A percentile compares a stretch with the other conserved stretches of the same genome.
Conservation (phyloP, 2,888 invertebrate genomes). For the Allolobophora icterica region DNA sequence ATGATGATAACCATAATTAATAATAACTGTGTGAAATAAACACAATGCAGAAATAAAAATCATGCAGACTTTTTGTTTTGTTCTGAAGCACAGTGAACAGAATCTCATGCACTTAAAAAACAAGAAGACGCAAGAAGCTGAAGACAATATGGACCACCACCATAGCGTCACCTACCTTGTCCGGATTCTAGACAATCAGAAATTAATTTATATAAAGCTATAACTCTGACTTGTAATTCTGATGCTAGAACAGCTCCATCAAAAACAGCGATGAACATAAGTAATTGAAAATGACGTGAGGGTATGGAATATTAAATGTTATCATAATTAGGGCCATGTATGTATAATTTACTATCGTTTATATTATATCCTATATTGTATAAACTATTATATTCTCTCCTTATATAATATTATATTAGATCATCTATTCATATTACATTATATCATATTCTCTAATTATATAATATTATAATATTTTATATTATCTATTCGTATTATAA, state of each 20-base stretch:
- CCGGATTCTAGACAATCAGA: background rate
- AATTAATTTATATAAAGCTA: background rate
- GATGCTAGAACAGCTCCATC: background rate
- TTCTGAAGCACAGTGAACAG: background rate
- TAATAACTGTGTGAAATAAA: background rate
- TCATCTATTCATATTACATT: too few species aligned
- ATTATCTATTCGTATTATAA: too few species aligned
- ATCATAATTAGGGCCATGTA: too few species aligned
- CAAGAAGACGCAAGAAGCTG: background rate
- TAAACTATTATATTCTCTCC: too few species aligned
- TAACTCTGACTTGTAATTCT: background rate
- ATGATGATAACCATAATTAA: background rate
- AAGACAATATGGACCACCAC: background rate
- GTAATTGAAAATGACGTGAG: background rate
- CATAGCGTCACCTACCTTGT: background rate
- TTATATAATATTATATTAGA: too few species aligned
- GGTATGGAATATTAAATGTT: too few species aligned
- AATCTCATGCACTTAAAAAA: background rate
- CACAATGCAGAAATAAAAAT: background rate
- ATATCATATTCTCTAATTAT: too few species aligned
- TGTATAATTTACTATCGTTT: too few species aligned
- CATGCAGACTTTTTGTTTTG: background rate
- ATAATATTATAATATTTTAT: too few species aligned
- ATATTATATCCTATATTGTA: too few species aligned
- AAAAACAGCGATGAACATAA: background rate